Evolutionary conservation across 2,888 invertebrate genomes (phyloP).

Genomic region (Silvanus unidentatus): DNA sequence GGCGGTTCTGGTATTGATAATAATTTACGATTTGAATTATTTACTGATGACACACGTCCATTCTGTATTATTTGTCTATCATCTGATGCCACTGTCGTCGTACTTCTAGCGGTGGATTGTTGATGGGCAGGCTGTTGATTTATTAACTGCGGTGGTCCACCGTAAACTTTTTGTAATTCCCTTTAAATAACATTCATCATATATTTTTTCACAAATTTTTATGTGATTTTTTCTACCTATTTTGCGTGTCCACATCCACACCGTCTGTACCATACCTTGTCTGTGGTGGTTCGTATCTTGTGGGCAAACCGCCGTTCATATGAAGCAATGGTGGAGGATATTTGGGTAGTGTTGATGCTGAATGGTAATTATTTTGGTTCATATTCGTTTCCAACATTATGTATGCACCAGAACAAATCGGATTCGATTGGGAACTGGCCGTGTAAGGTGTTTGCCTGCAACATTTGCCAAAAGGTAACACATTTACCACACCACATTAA

Average conservation of each 20-base stretch:
- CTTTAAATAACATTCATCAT: not conserved
- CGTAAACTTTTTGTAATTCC: constrained; percentile 7
- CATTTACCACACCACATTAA: no score
- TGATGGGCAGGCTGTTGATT: constrained; percentile 46
- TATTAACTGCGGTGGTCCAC: constrained; percentile 31
- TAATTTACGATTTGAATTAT: constrained; percentile 52
- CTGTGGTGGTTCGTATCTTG: constrained; percentile 31
- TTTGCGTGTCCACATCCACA: constrained; percentile 12
- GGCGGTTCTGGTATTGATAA: constrained; percentile 65
- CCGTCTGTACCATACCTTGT: constrained; percentile 16
- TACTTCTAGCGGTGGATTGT: constrained; percentile 34
- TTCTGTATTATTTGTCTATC: constrained; percentile 33
- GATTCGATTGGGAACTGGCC: constrained; percentile 34
- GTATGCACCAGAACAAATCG: constrained; percentile 32
- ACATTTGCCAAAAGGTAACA: constrained; percentile 20
- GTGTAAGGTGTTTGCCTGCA: constrained; percentile 47
- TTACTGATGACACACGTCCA: constrained; percentile 25
- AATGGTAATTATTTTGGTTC: constrained; percentile 43
- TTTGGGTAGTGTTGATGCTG: constrained; percentile 42
- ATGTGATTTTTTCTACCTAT: not conserved
- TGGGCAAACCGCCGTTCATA: constrained; percentile 39
- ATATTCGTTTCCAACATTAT: constrained; percentile 44
- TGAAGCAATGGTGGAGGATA: constrained; percentile 53
- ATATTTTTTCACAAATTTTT: not conserved
- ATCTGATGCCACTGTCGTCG: constrained; percentile 32